Evolutionary conservation across 2,888 invertebrate species (phyloP).

Genomic region (Stenoptilia bipunctidactyla): DNA sequence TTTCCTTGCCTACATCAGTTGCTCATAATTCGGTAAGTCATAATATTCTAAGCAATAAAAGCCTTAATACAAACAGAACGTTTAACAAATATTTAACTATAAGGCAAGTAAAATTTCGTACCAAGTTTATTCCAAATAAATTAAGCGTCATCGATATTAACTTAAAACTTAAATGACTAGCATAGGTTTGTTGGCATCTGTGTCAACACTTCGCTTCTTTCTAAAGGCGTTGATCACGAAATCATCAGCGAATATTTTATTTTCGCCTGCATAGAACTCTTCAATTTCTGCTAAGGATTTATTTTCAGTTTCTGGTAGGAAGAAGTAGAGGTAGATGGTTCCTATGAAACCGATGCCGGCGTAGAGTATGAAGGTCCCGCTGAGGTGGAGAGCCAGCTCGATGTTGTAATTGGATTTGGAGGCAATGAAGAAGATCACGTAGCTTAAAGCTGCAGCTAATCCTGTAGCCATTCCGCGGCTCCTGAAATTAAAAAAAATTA

Average conservation of each 20-base stretch:
- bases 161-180: conserved; percentile 31
- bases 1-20: no score
- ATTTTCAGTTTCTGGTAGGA: conserved; percentile 68
- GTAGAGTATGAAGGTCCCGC: conserved; percentile 62
- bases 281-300: conserved; percentile 65
- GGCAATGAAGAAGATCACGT: conserved; percentile 56
- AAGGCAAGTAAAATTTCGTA: no score
- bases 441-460: conserved; percentile 60
- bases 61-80: no score
- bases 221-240: conserved; percentile 48
- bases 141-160: not conserved
- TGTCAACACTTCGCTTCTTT: conserved; percentile 28
- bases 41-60: no score
- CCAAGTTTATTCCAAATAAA: no score
- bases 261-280: conserved; percentile 47
- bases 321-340: conserved; percentile 59
- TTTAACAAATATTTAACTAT: no score
- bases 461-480: conserved; percentile 67
- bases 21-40: no score
- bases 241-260: conserved; percentile 52
- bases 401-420: conserved; percentile 68
- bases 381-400: conserved; percentile 52
- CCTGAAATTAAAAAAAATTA: conserved; percentile 50
- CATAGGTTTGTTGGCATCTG: conserved; percentile 39
- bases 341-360: conserved; percentile 52